Conservation (phyloP, 2,113 vertebrate species). For the Hemiprocne comata region DNA sequence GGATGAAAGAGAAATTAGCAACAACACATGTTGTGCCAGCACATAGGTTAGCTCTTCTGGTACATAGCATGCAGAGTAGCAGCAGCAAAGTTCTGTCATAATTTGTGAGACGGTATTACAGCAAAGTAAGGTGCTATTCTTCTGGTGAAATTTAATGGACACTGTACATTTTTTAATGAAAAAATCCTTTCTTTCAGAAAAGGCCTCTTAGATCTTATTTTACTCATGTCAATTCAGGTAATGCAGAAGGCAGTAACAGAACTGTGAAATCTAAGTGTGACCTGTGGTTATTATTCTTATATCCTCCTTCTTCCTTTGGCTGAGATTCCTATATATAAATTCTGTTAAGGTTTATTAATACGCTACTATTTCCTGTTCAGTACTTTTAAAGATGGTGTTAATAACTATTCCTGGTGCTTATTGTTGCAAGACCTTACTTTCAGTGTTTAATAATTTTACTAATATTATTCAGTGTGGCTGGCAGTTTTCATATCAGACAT, state of each 20-base stretch:
- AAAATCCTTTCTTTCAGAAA: neutral
- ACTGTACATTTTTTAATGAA: neutral
- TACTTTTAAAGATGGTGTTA: neutral
- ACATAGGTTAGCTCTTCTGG: neutral
- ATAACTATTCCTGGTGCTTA: neutral
- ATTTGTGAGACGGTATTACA: neutral
- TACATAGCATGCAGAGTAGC: neutral
- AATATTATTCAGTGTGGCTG: neutral
- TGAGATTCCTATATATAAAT: neutral
- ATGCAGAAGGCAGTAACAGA: neutral
- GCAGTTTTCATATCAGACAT: slow-evolving; percentile 8
- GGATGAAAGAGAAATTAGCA: neutral
- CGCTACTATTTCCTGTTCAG: neutral
- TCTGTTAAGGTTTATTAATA: neutral
- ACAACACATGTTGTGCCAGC: neutral
- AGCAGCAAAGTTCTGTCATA: neutral
- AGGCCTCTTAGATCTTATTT: neutral
- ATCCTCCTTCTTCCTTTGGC: neutral
- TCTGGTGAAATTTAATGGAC: neutral
- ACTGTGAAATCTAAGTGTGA: neutral
- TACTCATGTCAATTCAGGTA: neutral
- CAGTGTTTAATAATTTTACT: slow-evolving; percentile 2
- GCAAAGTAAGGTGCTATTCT: neutral
- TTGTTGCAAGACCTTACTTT: slow-evolving; percentile 1
- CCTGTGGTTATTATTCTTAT: neutral